Base-by-base conservation (phyloP, 2,888 invertebrate species). In the Patella caerulea region DNA sequence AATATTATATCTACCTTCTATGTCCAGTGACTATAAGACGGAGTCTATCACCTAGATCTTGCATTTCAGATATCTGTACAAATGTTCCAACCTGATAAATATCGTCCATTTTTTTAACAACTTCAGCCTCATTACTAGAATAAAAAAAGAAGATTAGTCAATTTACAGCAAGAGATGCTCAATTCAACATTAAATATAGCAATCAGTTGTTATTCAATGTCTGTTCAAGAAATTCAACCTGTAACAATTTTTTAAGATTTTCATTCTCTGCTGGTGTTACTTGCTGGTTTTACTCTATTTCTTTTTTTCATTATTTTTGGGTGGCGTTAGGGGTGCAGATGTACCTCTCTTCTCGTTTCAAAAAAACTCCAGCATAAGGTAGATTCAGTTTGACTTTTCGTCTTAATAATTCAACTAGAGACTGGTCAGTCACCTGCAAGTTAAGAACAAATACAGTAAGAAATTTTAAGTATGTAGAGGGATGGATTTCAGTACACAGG, bases 21-120 rank as follows among this genome's bases (percentile, higher is more conserved):
- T 98, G 98, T 0, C 97, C 98, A 95, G 97, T 97, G 12, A 99
- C 96, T 5, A 99, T 97, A 88, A 99, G 94, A 79, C 97, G 93
- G 73, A 98, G 91, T 90, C 95, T 95, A 88, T 96, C 97, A 9
- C 97, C 98, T 90, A 98, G 93, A 90, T 98, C 98, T 91, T 98
- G 98, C 93, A 99, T 94, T 92, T 99, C 99, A 86, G 98, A 97
- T 83, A 99, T 98, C 93, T 99, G 98, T 12, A 98, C 99, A 92
- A 99, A 99, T 2, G 98, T 97, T 12, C 99, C 99, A 52, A 98
- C 94, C 75, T 94, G 93, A 90, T 98, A 96, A 65, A 99, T 93
- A 83, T 99, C 98, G 80, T 95, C 94, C 52, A 98, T 89, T 76
- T 93, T 95, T 15, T 95, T 93, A 0, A 99, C 96, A 24, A 97